Base-by-base conservation (phyloP, 2,797 vertebrate species). In the Takifugu ocellatus region DNA sequence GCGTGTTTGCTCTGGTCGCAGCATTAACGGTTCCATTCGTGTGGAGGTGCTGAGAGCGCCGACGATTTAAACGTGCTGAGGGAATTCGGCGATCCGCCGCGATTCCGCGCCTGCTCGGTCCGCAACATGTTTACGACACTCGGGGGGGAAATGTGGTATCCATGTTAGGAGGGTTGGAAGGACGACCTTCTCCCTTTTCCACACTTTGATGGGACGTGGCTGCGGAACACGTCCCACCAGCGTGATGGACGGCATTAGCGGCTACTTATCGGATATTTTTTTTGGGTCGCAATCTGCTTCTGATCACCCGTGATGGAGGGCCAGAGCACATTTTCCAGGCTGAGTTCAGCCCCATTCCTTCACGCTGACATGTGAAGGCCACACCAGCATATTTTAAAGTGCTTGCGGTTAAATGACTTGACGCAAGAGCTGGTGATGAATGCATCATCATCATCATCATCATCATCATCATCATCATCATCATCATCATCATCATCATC, bases 1-100 rank as follows among this genome's bases (percentile, higher is more conserved):
- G 65, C 70, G 12, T 39, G 59, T 63, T 53, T 79, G 86, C 58
- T 71, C 76, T 50, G 77, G 79, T 74, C 67, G 72, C 66, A 77
- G 75, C 79, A 80, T 84, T 81, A 87, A 87, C 83, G 81, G 82
- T 82, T 83, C 79, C 76, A 72, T 83, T 85, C 77, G 75, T 17
- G 68, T 75, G 49, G 78, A 87, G 87, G 87, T 81, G 87, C 71
- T 87, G 89, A 89, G 85, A 71, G 80, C 61, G 61, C 54, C 26
- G 0, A 12, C 80, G 83, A 88, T 91, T 89, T 87, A 91, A 74
- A 58, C 56, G 82, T 75, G 75, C 67, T 2, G 56, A 52, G 89
- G 87, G 87, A 87, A 25, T 44, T 44, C 58, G 66, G 81, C 71
- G 77, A 82, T 84, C 83, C 73, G 78, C 84, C 68, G 84, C 86